Base-by-base conservation (phyloP, 2,113 vertebrate genomes). In the Heterocephalus glaber region DNA sequence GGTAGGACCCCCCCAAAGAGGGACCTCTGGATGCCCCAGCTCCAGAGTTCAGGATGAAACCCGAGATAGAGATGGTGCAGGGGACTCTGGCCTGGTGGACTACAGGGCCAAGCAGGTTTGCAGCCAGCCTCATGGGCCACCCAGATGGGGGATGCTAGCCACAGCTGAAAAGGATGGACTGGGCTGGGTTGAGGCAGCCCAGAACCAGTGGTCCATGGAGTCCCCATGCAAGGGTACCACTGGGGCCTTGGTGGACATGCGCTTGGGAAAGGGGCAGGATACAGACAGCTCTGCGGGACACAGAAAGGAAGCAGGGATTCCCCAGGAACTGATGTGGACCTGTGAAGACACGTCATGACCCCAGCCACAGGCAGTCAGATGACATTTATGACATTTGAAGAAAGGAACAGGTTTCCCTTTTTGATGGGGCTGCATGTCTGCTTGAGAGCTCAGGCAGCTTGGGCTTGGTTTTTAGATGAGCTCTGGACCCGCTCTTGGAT, bases 271-370 rank as follows among this genome's bases (percentile, higher is more conserved):
- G 66, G 54, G 86, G 12, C 38, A 35, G 2, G 14, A 33, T 33
- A 16, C 30, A 77, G 60, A 41, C 41, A 4, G 26, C 61, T 86
- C 33, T 41, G 41, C 24, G 3, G 13, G n/a, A 30, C n/a, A 16
- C 1, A 79, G 49, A 92, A 47, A 93, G 52, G 86, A 86, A 91
- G 85, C 77, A 76, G 85, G 6, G 79, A n/a, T 52, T 93, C 61
- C 66, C 83, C 35, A 72, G 88, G 60, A 56, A 54, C 66, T 86
- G 70, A 86, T 1, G 17, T 28, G 72, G 66, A 85, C 16, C 22
- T 24, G 10, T 8, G 35, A n/a, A 76, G 16, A 30, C 13, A 24
- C 0, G 35, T 61, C 85, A 68, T 11, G 33, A 11, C 30, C 33
- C 33, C 26, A 68, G 12, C 54, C n/a, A 22, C n/a, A 22, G 81